A percentile compares a stretch with the other conserved stretches of the same genome.
Evolutionary conservation across 2,113 vertebrate genomes (phyloP).

Genomic region (Actenoides lindsayi): DNA sequence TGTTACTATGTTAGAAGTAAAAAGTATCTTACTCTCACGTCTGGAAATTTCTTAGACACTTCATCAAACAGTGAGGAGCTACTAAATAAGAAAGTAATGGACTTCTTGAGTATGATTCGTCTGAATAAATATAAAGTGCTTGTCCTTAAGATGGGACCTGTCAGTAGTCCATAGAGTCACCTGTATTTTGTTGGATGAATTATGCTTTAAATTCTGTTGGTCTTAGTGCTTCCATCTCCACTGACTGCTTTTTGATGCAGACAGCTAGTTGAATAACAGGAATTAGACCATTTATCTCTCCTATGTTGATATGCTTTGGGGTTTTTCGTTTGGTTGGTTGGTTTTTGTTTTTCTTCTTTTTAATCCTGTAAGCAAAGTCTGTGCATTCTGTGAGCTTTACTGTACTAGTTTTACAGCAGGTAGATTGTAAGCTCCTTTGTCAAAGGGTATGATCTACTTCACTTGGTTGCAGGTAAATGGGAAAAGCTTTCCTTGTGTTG

Average conservation of each 20-base stretch:
- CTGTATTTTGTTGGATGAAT: background rate
- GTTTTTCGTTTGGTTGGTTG: too few species aligned
- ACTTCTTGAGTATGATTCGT: background rate
- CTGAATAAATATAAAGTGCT: background rate
- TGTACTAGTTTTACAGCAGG: background rate
- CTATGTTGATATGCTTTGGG: background rate
- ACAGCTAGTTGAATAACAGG: background rate
- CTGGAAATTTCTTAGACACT: background rate
- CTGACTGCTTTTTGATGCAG: background rate
- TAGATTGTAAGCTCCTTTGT: background rate
- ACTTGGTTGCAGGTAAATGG: background rate
- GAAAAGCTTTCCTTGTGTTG: background rate
- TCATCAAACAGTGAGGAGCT: background rate
- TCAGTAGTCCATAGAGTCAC: background rate
- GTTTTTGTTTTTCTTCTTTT: background rate
- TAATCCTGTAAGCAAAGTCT: background rate
- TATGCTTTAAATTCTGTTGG: background rate
- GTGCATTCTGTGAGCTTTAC: background rate
- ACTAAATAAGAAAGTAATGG: background rate
- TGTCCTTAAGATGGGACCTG: background rate
- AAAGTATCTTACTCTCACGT: background rate
- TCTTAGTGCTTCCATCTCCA: background rate
- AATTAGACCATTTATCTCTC: background rate
- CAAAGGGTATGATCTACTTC: background rate
- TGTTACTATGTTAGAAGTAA: background rate